Evolutionary conservation across 1,140 invertebrate species (phyloP).

Genomic region (Meloidogyne floridensis): DNA sequence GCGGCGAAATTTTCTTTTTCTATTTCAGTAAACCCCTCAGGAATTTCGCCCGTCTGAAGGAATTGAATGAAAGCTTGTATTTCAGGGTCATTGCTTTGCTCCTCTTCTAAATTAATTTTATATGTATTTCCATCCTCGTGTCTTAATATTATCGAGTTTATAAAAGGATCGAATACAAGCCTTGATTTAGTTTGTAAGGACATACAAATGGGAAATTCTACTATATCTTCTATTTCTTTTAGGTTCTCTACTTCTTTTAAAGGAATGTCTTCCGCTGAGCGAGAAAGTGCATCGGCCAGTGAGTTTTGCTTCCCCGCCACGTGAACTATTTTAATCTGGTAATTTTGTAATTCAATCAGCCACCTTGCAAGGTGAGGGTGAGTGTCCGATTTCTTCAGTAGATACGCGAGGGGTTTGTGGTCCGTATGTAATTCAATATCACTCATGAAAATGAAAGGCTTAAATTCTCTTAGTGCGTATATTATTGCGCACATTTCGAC

Average conservation of each 20-base stretch:
- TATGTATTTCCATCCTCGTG: background rate
- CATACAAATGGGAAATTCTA: constrained; percentile 24
- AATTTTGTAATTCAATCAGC: constrained; percentile 26
- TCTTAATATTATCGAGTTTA: background rate
- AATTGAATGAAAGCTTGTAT: background rate
- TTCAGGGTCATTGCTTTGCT: constrained; percentile 14
- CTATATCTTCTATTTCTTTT: constrained; percentile 21
- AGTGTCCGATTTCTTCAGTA: constrained; percentile 18
- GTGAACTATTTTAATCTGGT: constrained; percentile 22
- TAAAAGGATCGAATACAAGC: background rate
- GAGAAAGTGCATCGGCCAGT: constrained; percentile 5
- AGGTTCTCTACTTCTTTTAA: constrained; percentile 5
- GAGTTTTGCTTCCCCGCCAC: constrained; percentile 14
- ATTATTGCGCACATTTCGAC: constrained; percentile 23
- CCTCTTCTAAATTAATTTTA: background rate
- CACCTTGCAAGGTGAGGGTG: constrained; percentile 11
- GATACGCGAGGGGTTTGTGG: constrained; percentile 16
- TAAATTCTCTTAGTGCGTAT: constrained; percentile 19
- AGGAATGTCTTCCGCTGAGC: constrained; percentile 2
- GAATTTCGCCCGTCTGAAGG: background rate
- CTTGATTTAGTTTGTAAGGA: background rate
- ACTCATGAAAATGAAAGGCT: constrained; percentile 16
- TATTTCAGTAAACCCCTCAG: background rate
- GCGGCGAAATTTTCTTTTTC: background rate
- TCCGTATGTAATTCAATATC: constrained; percentile 20